Percentiles rank a stretch among this genome's conserved stretches.
phyloP scores from a whole-genome alignment of 1,140 invertebrate genomes.

The Drosophila kepulauana region DNA sequence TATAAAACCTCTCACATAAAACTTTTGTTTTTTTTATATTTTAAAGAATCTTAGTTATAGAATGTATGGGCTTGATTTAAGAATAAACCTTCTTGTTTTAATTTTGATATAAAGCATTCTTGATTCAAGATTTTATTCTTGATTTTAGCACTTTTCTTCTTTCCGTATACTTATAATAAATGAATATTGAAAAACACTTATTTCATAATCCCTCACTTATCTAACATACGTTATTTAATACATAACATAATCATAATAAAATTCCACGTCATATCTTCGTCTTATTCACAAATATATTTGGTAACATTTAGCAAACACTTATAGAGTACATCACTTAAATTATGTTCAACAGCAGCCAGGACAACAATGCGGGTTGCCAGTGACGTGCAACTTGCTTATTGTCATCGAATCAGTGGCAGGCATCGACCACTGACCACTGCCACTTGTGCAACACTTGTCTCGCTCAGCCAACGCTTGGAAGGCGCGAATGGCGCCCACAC shows the following conservation, averaged over 20 bases:
- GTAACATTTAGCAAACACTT: conserved; percentile 7
- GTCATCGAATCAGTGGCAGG: conserved; percentile 7
- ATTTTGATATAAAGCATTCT: too few relatives aligned
- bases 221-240: neutral
- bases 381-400: conserved; percentile 18
- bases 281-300: conserved; percentile 21
- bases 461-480: conserved; percentile 39
- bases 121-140: too few relatives aligned
- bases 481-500: conserved; percentile 74
- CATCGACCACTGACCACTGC: neutral
- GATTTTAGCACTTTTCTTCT: too few relatives aligned
- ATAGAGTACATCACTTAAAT: neutral
- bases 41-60: too few relatives aligned
- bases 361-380: conserved; percentile 19
- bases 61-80: too few relatives aligned
- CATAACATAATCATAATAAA: neutral
- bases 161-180: too few relatives aligned
- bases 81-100: too few relatives aligned
- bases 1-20: too few relatives aligned
- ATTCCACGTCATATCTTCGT: neutral
- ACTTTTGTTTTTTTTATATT: too few relatives aligned
- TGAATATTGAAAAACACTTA: too few relatives aligned
- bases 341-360: conserved; percentile 18
- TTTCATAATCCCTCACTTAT: too few relatives aligned
- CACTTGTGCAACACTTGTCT: conserved; percentile 30